These are phyloP conservation scores for Empis stercorea DNA, from an alignment of 2,888 invertebrate species.

Conservation along the genomic window DNA sequence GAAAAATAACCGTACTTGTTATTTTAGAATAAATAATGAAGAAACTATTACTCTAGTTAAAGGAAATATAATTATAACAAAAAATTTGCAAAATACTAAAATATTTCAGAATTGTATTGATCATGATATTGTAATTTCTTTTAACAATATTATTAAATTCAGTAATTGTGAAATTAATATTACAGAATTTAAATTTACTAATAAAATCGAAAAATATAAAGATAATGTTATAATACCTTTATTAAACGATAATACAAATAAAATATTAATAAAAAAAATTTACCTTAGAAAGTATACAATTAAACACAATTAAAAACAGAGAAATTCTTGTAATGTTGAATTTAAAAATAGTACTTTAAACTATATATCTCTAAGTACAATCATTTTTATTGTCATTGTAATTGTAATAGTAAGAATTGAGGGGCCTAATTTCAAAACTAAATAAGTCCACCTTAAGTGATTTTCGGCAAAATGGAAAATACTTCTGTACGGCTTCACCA, in stretches of 20 bases:
- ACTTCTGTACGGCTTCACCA: too few relatives aligned
- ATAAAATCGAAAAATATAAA: background rate
- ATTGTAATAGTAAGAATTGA: too few relatives aligned
- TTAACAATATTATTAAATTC: conserved; percentile 1
- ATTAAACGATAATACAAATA: background rate
- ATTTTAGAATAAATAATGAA: too few relatives aligned
- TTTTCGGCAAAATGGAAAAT: too few relatives aligned
- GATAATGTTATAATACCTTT: background rate
- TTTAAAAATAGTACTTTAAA: background rate
- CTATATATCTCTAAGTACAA: too few relatives aligned
- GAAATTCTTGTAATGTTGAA: conserved; percentile 1
- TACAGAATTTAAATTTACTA: background rate
- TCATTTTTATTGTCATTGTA: too few relatives aligned
- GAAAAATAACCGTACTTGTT: background rate
- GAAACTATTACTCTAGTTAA: too few relatives aligned
- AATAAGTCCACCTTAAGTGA: too few relatives aligned
- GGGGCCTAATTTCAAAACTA: too few relatives aligned
- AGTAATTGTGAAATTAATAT: conserved; percentile 1
- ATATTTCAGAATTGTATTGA: background rate
- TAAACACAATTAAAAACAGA: background rate
- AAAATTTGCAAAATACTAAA: background rate
- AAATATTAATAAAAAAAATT: background rate
- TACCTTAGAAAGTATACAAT: background rate
- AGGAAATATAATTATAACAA: background rate
- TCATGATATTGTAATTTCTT: background rate